Evolutionary conservation across 2,888 invertebrate species (phyloP).

Genomic region (Monopis laevigella): DNA sequence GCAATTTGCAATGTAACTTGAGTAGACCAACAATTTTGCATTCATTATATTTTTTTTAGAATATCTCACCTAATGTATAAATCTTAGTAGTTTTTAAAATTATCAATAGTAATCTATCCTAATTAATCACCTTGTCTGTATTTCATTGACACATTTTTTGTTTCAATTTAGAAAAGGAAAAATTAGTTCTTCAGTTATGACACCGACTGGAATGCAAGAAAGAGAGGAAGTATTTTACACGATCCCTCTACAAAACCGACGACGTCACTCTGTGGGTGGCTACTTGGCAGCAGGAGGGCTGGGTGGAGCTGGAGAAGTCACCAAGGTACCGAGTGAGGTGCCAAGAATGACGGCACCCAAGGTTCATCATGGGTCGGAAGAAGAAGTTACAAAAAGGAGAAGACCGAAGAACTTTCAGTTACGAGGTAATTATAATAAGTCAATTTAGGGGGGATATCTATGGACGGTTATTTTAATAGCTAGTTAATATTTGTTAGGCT

Average conservation of each 20-base stretch:
- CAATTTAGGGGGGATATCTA: background rate
- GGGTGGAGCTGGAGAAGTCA: constrained; percentile 44
- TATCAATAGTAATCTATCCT: too few relatives aligned
- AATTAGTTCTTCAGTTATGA: constrained; percentile 43
- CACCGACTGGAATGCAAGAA: constrained; percentile 47
- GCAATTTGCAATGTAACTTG: too few relatives aligned
- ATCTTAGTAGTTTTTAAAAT: too few relatives aligned
- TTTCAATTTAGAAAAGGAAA: constrained; percentile 44
- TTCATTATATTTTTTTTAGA: too few relatives aligned
- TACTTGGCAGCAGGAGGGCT: constrained; percentile 61
- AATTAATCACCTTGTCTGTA: too few relatives aligned
- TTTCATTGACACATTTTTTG: too few relatives aligned
- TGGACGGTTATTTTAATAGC: background rate
- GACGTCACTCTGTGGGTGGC: constrained; percentile 75
- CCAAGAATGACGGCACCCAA: constrained; percentile 62
- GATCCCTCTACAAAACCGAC: constrained; percentile 52
- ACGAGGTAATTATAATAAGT: constrained; percentile 37
- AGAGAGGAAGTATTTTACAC: constrained; percentile 72
- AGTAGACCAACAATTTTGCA: too few relatives aligned
- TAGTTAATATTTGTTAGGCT: background rate
- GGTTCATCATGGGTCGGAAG: constrained; percentile 35
- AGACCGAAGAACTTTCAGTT: constrained; percentile 51
- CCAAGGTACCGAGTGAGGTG: constrained; percentile 61
- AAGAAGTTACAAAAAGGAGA: constrained; percentile 46
- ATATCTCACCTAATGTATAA: too few relatives aligned